Percentiles rank a stretch among this genome's conserved stretches.
Conservation (phyloP, 2,888 invertebrate species). For the Strigamia maritima region DNA sequence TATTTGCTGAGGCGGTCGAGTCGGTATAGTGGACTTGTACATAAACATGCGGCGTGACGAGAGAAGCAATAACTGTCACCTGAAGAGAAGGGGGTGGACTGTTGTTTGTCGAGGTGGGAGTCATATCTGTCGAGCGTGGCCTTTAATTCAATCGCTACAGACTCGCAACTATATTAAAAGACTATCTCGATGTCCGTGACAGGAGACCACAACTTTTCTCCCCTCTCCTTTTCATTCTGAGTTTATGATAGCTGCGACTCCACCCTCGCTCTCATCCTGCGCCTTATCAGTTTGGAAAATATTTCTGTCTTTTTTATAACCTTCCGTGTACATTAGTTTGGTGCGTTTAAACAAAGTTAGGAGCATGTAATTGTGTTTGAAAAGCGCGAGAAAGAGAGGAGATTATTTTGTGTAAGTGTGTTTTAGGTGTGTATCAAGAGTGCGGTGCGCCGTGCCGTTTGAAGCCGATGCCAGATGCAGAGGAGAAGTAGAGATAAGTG, state of each 20-base stretch:
- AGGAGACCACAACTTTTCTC: constrained; percentile 27
- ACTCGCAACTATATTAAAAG: constrained; percentile 32
- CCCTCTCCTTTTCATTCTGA: background rate
- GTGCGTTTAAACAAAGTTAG: background rate
- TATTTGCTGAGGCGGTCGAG: background rate
- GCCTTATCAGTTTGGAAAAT: constrained; percentile 11
- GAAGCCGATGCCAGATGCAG: constrained; percentile 32
- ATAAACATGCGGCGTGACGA: constrained; percentile 27
- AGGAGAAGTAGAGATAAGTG: constrained; percentile 12
- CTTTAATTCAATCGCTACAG: constrained; percentile 32
- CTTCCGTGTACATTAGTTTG: background rate
- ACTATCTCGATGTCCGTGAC: constrained; percentile 32
- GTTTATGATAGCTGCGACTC: constrained; percentile 22
- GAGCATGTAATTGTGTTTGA: constrained; percentile 18
- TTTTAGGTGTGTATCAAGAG: background rate
- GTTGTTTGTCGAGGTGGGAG: constrained; percentile 31
- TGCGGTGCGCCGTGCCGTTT: background rate
- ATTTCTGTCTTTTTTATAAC: background rate
- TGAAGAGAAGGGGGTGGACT: constrained; percentile 22
- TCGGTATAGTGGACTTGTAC: constrained; percentile 12
- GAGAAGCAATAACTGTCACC: constrained; percentile 31
- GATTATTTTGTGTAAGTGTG: constrained; percentile 12
- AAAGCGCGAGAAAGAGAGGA: background rate
- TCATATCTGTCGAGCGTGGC: constrained; percentile 32
- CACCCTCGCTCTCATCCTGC: constrained; percentile 19